phyloP scores from a whole-genome alignment of 2,888 invertebrate species.

The Campoplex nolae region DNA sequence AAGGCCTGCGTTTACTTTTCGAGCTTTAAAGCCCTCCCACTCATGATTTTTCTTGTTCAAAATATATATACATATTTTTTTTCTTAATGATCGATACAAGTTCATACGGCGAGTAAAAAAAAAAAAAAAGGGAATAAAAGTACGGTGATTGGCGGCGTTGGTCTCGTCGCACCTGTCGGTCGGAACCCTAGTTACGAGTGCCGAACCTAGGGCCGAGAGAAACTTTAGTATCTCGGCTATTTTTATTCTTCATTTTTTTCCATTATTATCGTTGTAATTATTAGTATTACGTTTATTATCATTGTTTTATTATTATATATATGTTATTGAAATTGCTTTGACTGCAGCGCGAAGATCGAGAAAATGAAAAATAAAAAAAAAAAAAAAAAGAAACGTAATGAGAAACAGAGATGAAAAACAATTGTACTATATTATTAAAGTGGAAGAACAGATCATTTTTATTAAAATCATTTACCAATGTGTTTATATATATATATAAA shows the following conservation, averaged over 20 bases:
- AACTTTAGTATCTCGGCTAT: constrained; percentile 77
- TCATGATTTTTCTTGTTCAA: constrained; percentile 26
- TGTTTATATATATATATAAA: constrained; percentile 48
- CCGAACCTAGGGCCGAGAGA: constrained; percentile 84
- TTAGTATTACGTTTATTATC: constrained; percentile 2
- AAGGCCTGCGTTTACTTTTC: constrained; percentile 31
- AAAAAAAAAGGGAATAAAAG: constrained; percentile 67
- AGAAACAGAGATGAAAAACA: constrained; percentile 10
- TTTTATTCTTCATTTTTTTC: constrained; percentile 54
- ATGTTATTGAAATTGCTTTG: constrained; percentile 11
- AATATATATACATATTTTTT: constrained; percentile 29
- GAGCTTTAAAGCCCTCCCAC: constrained; percentile 38
- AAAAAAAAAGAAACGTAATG: neutral
- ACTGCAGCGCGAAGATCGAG: constrained; percentile 18
- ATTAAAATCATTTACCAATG: constrained; percentile 50
- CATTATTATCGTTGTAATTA: constrained; percentile 37
- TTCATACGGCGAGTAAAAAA: constrained; percentile 42
- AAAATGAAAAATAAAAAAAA: neutral
- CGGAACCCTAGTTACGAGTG: constrained; percentile 85
- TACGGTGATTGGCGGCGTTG: constrained; percentile 82
- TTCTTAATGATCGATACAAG: constrained; percentile 53
- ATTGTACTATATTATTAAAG: constrained; percentile 63
- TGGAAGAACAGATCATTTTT: constrained; percentile 55
- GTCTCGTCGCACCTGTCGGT: constrained; percentile 82
- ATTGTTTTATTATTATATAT: neutral